phyloP scores from a whole-genome alignment of 2,888 invertebrate species.

The Epirrita christyi region DNA sequence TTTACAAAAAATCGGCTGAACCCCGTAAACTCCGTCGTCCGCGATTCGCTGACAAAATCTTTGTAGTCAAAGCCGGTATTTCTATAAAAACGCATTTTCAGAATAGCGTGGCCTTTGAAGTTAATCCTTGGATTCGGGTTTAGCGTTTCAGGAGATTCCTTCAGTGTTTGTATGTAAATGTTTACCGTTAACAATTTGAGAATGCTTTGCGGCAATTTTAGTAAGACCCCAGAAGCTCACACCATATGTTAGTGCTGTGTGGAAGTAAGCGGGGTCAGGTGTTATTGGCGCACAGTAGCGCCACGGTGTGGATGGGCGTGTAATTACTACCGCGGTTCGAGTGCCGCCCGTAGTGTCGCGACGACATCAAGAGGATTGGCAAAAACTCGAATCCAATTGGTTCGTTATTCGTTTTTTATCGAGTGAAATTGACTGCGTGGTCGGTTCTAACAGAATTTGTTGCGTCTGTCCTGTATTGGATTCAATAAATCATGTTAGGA shows the following conservation, averaged over 20 bases:
- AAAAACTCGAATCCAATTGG: constrained; percentile 65
- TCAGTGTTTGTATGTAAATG: constrained; percentile 57
- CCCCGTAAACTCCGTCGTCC: constrained; percentile 59
- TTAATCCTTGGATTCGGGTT: constrained; percentile 75
- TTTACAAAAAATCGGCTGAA: constrained; percentile 51
- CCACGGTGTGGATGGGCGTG: constrained; percentile 51
- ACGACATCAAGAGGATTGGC: constrained; percentile 61
- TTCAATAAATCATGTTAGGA: constrained; percentile 21
- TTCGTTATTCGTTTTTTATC: constrained; percentile 53
- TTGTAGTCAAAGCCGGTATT: constrained; percentile 73
- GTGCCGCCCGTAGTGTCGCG: constrained; percentile 48
- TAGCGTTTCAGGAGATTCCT: constrained; percentile 51
- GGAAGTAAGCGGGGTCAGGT: constrained; percentile 40
- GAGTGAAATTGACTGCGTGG: constrained; percentile 39
- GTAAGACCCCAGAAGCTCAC: constrained; percentile 40
- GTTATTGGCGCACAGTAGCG: constrained; percentile 50
- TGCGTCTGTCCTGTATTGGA: constrained; percentile 20
- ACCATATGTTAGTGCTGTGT: constrained; percentile 19
- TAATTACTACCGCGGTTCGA: constrained; percentile 57
- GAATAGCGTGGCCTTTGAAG: constrained; percentile 75
- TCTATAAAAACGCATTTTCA: constrained; percentile 80
- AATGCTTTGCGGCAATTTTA: constrained; percentile 49
- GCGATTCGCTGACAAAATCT: constrained; percentile 72
- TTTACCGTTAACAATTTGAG: constrained; percentile 59
- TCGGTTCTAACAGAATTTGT: constrained; percentile 36